Conservation (phyloP, 2,888 invertebrate genomes). For the Andricus curvator region DNA sequence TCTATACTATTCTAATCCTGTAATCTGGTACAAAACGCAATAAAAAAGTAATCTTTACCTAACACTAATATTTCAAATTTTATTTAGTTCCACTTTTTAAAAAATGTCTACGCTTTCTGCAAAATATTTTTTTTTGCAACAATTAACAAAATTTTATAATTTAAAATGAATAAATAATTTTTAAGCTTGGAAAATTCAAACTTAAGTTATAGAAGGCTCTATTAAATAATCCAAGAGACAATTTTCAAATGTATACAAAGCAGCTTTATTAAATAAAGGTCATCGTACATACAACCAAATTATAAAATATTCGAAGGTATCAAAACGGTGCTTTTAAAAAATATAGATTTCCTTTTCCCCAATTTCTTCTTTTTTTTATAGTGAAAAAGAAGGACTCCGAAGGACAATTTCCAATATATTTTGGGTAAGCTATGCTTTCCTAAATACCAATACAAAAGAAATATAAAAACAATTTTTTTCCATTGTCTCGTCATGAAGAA, state of each 20-base stretch:
- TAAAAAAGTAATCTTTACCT: too few relatives aligned
- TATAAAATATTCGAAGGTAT: conserved; percentile 11
- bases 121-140: neutral
- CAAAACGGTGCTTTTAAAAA: conserved; percentile 1
- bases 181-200: neutral
- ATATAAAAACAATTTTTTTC: neutral
- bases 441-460: neutral
- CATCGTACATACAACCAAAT: conserved; percentile 25
- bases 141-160: too few relatives aligned
- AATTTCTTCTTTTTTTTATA: neutral
- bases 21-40: too few relatives aligned
- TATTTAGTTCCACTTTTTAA: neutral
- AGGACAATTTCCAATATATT: neutral
- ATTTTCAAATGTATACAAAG: conserved; percentile 27
- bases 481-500: neutral
- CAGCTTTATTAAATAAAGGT: conserved; percentile 37
- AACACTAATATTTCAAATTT: too few relatives aligned
- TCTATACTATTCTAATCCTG: too few relatives aligned
- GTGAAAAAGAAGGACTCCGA: neutral
- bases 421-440: conserved; percentile 10
- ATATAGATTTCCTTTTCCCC: neutral
- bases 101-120: too few relatives aligned
- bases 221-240: neutral
- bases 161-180: neutral
- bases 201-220: neutral